phyloP scores from a whole-genome alignment of 2,113 vertebrate species.

The Crotalus tigris region DNA sequence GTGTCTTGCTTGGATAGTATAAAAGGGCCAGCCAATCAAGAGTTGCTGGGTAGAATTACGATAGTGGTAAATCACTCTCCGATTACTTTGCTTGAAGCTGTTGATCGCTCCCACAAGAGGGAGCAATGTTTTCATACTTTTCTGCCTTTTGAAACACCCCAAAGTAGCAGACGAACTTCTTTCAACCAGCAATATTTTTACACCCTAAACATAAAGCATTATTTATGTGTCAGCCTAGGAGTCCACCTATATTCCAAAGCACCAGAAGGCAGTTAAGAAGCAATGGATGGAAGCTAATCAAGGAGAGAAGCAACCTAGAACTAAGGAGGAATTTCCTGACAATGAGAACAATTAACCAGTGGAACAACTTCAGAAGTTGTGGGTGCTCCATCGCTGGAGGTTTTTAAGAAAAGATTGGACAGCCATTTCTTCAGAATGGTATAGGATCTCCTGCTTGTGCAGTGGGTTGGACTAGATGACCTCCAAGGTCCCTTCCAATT shows the following conservation, averaged over 20 bases:
- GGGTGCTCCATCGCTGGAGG: not conserved
- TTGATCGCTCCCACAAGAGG: conserved; percentile 53
- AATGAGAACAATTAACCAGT: not conserved
- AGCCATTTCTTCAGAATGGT: not conserved
- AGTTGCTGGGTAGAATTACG: not conserved
- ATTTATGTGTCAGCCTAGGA: not conserved
- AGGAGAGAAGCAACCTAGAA: not conserved
- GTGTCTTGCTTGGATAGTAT: not conserved
- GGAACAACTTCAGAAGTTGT: not conserved
- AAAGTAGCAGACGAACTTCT: not conserved
- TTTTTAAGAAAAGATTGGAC: not conserved
- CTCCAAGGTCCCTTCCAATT: not conserved
- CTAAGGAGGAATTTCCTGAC: not conserved
- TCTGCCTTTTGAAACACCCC: not conserved
- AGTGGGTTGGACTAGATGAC: not conserved
- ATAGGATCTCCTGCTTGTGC: not conserved
- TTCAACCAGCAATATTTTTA: not conserved
- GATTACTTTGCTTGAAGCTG: not conserved
- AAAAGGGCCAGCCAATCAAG: not conserved
- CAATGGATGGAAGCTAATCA: not conserved
- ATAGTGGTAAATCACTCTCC: fast-evolving
- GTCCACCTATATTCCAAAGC: not conserved
- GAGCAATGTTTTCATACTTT: conserved; percentile 3
- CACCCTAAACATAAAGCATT: not conserved
- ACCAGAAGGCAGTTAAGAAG: not conserved